Base-by-base conservation (phyloP, 2,113 vertebrate genomes). In the Aspidoscelis tigris region DNA sequence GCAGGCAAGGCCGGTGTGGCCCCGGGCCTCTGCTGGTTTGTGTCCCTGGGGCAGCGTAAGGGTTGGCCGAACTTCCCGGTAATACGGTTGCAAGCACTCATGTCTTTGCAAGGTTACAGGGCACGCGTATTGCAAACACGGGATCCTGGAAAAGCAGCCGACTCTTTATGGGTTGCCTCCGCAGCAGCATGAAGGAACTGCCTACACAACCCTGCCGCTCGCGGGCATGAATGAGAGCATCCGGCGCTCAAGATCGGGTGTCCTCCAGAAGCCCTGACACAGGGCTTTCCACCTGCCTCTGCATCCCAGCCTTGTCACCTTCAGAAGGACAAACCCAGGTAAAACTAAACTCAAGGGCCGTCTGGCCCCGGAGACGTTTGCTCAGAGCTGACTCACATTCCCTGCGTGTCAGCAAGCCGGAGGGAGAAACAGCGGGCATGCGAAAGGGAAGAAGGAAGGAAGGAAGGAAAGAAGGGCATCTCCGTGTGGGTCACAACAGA, bases 311-410 rank as follows among this genome's bases (percentile, higher is more conserved):
- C 33, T 33, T 33, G 22, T 44, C 50, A 55, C 74, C 64, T 83
- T 69, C 10, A 3, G 41, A 77, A 83, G 73, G 64, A 76, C 44
- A 41, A 81, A 58, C 22, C 58, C 5, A 39, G 5, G 22, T 3
- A 41, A 71, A 18, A 39, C 55, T 10, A 33, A 11, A 44, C 5
- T 20, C 39, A 21, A 11, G 4, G 26, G 73, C 78, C 24, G 66
- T 24, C 21, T 0, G 24, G 61, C 73, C 41, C 14, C 10, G 14
- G 71, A n/a, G 33, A 14, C 39, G 5, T 18, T 5, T 53, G 66
- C 64, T 41, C n/a, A 70, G 41, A 74, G 41, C 26, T 5, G 9
- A 21, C 82, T 84, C 74, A 65, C 20, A 50, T 82, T 82, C 72
- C 72, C 41, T 22, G 43, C 8, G 4, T 10, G 47, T 84, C 82